A percentile compares a stretch with the other conserved stretches of the same genome.
These are phyloP conservation scores for Chloebia gouldiae DNA, from an alignment of 2,113 vertebrate species.

Conservation along the genomic window DNA sequence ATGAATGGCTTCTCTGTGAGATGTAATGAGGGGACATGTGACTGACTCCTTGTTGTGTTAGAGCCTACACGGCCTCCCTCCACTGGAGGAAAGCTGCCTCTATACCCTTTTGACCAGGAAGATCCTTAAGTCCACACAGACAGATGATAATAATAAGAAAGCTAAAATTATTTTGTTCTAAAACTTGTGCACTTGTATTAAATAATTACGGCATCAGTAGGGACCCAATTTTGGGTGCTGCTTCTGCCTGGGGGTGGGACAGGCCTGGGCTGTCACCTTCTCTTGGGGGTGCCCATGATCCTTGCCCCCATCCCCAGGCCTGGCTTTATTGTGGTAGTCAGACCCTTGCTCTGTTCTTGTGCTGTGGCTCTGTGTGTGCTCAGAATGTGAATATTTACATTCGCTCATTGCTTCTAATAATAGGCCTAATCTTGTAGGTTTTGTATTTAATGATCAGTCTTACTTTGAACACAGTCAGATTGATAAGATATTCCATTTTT, in stretches of 20 bases:
- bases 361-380: not conserved
- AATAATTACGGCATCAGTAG: not conserved
- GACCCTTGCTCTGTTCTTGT: not conserved
- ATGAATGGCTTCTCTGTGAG: not conserved
- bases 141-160: not conserved
- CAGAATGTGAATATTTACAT: not conserved
- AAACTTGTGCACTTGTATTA: not conserved
- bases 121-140: not conserved
- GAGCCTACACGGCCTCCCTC: not conserved
- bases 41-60: not conserved
- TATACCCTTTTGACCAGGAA: not conserved
- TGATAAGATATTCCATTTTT: not conserved
- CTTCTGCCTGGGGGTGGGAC: not conserved
- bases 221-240: not conserved
- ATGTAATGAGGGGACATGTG: not conserved
- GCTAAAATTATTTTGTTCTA: not conserved
- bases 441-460: not conserved
- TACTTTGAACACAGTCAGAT: not conserved
- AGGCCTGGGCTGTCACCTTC: accelerated
- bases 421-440: not conserved
- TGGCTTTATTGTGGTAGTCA: accelerated
- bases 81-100: not conserved
- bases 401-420: not conserved
- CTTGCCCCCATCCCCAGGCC: accelerated
- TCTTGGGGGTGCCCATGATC: accelerated